Conservation (phyloP, 2,888 invertebrate genomes). For the Eledone cirrhosa region DNA sequence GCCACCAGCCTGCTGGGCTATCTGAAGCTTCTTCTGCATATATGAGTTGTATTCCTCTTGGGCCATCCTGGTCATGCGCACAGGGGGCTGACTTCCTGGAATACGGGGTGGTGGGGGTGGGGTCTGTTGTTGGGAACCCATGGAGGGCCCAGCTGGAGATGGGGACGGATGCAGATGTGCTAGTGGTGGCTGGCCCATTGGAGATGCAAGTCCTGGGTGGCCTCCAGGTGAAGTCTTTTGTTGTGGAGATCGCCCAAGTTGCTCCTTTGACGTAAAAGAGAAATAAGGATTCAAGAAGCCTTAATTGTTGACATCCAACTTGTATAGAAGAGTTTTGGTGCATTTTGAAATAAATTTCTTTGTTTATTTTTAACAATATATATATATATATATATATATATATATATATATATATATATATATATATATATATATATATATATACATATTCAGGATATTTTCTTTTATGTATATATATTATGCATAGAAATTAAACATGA, state of each 20-base stretch:
- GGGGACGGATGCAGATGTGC: slow-evolving; percentile 32
- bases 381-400: no score
- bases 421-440: no score
- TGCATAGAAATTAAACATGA: no score
- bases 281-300: slow-evolving; percentile 25
- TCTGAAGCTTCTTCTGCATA: slow-evolving; percentile 60
- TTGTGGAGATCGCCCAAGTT: slow-evolving; percentile 40
- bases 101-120: slow-evolving; percentile 40
- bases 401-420: no score
- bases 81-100: slow-evolving; percentile 41
- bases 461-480: no score
- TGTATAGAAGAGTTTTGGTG: slow-evolving; percentile 26
- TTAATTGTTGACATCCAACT: slow-evolving; percentile 28
- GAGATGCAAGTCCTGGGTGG: slow-evolving; percentile 29
- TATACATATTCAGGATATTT: no score
- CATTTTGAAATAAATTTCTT: slow-evolving; percentile 1
- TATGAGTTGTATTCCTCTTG: slow-evolving; percentile 64
- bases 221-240: slow-evolving; percentile 28
- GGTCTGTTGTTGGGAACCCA: slow-evolving; percentile 24
- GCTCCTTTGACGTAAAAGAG: slow-evolving; percentile 42
- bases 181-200: slow-evolving; percentile 39
- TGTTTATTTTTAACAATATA: background rate
- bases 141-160: slow-evolving; percentile 32
- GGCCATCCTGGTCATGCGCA: slow-evolving; percentile 50
- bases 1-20: slow-evolving; percentile 37